Conservation (phyloP, 2,797 vertebrate genomes). For the Masticophis lateralis region DNA sequence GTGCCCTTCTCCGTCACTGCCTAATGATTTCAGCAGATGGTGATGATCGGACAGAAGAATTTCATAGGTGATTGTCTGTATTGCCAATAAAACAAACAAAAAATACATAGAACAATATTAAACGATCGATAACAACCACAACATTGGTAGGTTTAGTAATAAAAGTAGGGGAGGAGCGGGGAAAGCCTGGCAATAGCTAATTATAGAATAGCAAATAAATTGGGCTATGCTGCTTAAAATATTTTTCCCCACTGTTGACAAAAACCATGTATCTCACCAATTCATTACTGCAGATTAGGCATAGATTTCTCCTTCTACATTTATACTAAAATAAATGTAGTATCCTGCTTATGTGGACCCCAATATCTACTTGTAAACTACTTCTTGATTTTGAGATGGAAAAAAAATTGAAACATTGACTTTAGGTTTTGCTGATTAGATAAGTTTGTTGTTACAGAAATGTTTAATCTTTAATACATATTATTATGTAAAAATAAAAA, state of each 20-base stretch:
- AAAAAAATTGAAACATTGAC: background rate
- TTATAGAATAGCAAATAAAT: background rate
- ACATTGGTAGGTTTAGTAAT: background rate
- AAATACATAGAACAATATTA: background rate
- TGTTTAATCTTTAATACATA: no score
- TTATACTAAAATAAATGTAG: background rate
- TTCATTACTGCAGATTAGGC: background rate
- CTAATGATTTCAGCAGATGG: conserved; percentile 82
- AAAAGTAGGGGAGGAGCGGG: background rate
- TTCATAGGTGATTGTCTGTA: conserved; percentile 78
- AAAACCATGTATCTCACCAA: background rate
- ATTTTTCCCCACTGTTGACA: background rate
- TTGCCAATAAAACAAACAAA: background rate
- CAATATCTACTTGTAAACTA: background rate
- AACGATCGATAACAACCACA: background rate
- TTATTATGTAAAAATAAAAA: background rate
- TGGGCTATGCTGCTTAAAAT: background rate
- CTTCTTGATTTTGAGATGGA: background rate
- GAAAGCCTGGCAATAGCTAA: background rate
- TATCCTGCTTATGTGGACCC: background rate
- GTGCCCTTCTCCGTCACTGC: conserved; percentile 87
- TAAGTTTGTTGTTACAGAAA: background rate
- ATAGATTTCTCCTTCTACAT: background rate
- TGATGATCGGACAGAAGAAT: conserved; percentile 87
- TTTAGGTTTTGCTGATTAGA: background rate